phyloP scores from a whole-genome alignment of 2,797 vertebrate genomes.

The Vultur gryphus region DNA sequence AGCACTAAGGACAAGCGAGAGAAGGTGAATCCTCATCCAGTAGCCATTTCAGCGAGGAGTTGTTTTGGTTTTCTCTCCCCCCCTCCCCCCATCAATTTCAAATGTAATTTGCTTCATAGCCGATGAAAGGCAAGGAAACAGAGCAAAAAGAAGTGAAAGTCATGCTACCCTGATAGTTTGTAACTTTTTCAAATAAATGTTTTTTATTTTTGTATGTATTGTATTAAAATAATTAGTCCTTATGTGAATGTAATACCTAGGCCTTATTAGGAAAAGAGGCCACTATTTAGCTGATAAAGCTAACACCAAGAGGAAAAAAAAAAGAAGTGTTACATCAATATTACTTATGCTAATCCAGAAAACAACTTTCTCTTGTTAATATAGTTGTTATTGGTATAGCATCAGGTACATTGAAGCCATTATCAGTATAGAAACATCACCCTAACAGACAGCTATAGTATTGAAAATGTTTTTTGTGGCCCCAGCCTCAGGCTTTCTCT shows the following conservation, averaged over 20 bases:
- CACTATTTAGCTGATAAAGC: not conserved
- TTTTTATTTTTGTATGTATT: not conserved
- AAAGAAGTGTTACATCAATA: not conserved
- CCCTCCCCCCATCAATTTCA: not conserved
- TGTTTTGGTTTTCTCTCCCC: not conserved
- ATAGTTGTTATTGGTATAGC: not conserved
- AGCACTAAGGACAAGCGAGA: not conserved
- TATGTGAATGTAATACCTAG: not conserved
- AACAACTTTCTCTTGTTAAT: not conserved
- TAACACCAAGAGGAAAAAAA: not conserved
- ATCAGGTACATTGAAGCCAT: not conserved
- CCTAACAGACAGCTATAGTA: not conserved
- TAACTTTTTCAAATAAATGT: not conserved
- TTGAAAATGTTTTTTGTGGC: not conserved
- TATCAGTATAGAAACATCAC: not conserved
- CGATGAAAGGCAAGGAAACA: not conserved
- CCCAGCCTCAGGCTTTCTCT: not conserved
- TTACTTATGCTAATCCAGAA: not conserved
- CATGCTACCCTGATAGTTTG: not conserved
- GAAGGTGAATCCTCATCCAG: not conserved
- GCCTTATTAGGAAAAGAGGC: not conserved
- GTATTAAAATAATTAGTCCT: not conserved
- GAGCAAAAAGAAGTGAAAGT: not conserved
- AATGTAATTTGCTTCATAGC: not conserved
- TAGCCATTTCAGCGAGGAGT: not conserved